Evolutionary conservation across 2,888 invertebrate genomes (phyloP), one percentile per base, ranked within the genome.

Genomic region (Tetanocera ferruginea): DNA sequence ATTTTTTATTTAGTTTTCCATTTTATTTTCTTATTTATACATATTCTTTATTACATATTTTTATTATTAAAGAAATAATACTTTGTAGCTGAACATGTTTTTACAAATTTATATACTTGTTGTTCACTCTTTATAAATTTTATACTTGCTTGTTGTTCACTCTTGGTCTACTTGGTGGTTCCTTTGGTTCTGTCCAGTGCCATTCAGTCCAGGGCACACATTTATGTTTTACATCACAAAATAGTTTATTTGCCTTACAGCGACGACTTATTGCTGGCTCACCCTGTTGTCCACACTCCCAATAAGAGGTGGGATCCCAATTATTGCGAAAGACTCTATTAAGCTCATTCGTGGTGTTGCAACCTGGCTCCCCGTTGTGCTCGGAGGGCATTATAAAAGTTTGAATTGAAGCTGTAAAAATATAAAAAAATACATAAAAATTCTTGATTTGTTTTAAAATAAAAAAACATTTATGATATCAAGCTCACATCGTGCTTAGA

Each of bases 351-450:
- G 82, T 80, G 6, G 86, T 86, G 43, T 81, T 80, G 70, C 86
- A 86, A 0, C 85, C 85, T 0, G 86, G 86, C 34, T 84, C 83
- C 0, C 86, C 86, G 1, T 79, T 82, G 25, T 78, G 81, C n/a
- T 82, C 81, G 31, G 76, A 37, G 25, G 72, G 76, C 67, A 79
- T 73, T 23, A 71, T 25, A 19, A 5, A 25, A 2, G 5, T 14
- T 11, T 14, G 14, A 17, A 31, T 8, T 9, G 1, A 28, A 62
- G 62, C 28, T 19, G 25, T 2, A 62, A 64, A n/a, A 31, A 31
- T 17, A 28, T 0, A 69, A 28, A 51, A n/a, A 51, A 17, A 14
- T 28, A 1, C 6, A n/a, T n/a, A n/a, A n/a, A n/a, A n/a, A n/a
- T n/a, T n/a, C n/a, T n/a, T n/a, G n/a, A n/a, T n/a, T n/a, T 31